Percentiles rank a stretch among this genome's conserved stretches.
Conservation (phyloP, 2,888 invertebrate genomes). For the Amphimallon solstitiale region DNA sequence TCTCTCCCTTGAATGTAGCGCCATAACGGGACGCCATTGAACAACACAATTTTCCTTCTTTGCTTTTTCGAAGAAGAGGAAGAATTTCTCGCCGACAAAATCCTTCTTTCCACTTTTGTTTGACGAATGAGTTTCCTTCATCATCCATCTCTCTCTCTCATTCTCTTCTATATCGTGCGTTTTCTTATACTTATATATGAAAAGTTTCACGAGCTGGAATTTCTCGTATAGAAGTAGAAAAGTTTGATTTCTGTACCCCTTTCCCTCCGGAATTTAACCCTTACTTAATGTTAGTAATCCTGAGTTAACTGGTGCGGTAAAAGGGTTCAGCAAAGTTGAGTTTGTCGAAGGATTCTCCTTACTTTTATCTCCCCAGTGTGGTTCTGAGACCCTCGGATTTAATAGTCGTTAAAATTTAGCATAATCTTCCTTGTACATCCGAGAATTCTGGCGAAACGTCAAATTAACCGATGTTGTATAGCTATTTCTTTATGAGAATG, state of each 20-base stretch:
- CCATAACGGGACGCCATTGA: slow-evolving; percentile 29
- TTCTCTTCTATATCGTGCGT: background rate
- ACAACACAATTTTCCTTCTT: background rate
- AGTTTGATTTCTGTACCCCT: slow-evolving; percentile 9
- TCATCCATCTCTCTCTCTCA: too few species aligned
- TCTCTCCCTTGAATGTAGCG: background rate
- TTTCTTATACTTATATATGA: too few species aligned
- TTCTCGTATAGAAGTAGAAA: slow-evolving; percentile 1
- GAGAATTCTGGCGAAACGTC: slow-evolving; percentile 30
- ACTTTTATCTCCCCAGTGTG: slow-evolving; percentile 23
- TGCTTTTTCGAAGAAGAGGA: background rate
- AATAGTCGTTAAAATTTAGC: slow-evolving; percentile 33
- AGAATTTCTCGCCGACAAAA: background rate
- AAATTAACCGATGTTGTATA: slow-evolving; percentile 27
- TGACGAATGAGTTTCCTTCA: background rate
- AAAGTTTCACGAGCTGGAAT: background rate
- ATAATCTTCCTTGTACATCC: slow-evolving; percentile 28
- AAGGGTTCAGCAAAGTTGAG: slow-evolving; percentile 55
- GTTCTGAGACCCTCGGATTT: slow-evolving; percentile 25
- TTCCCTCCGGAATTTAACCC: slow-evolving; percentile 44
- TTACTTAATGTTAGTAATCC: slow-evolving; percentile 58
- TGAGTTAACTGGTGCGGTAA: slow-evolving; percentile 51
- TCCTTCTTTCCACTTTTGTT: background rate
- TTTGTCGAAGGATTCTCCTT: slow-evolving; percentile 57
- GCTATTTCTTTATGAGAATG: background rate